Evolutionary conservation across 2,888 invertebrate genomes (phyloP).

Genomic region (Flexamia atlantica): DNA sequence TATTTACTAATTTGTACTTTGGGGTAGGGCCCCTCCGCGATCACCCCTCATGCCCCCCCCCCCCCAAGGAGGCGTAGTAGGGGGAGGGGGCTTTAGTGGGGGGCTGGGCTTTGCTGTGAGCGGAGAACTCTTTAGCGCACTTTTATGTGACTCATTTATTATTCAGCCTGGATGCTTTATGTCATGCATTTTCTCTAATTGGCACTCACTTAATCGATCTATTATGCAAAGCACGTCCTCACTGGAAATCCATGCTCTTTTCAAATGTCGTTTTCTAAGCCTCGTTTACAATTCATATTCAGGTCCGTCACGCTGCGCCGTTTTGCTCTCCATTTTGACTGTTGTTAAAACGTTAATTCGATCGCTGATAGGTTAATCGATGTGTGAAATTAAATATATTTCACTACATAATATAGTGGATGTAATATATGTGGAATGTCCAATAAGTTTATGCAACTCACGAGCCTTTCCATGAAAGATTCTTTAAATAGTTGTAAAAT

Average conservation of each 20-base stretch:
- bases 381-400: no score
- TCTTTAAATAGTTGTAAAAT: no score
- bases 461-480: no score
- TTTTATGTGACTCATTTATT: conserved; percentile 54
- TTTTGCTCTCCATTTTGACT: no score
- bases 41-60: conserved; percentile 8
- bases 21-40: conserved; percentile 10
- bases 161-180: conserved; percentile 52
- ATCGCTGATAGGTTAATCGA: no score
- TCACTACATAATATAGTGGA: no score
- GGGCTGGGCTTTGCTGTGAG: conserved; percentile 1
- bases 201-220: conserved; percentile 36
- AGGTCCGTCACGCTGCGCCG: not conserved
- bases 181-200: conserved; percentile 55
- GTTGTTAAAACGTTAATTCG: no score
- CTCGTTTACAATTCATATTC: not conserved
- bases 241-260: conserved; percentile 35
- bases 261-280: not conserved
- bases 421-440: no score
- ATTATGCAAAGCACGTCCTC: conserved; percentile 28
- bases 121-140: conserved; percentile 44
- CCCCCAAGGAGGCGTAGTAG: not conserved
- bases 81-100: not conserved
- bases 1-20: conserved; percentile 56
- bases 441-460: no score